Evolutionary conservation across 64 coral and sea anemone genomes (phyloP), one percentile per base, ranked within the genome.

Genomic region (Hydrozoanthus tunicans): DNA sequence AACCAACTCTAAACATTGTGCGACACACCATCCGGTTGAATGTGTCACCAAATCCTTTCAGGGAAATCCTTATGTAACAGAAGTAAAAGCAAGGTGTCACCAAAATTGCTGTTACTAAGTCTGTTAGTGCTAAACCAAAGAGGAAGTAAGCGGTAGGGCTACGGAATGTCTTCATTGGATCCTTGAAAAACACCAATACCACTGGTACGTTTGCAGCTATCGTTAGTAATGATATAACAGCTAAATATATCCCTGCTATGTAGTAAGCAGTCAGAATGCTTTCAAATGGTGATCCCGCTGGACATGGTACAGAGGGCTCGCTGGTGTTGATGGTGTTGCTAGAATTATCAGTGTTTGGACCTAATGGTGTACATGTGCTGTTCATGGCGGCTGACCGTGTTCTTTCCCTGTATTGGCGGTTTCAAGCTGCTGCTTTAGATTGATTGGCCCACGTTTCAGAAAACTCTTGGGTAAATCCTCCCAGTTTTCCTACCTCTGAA

Each of bases 101-200:
- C 52, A 84, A 4, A 3, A 65, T 1, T 17, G 81, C 81, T 23
- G 81, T 84, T 14, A 52, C 6, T 32, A 84, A 5, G 52, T 69
- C 63, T 84, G 64, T 64, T 51, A 66, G 12, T 14, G 81, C 43
- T 15, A 84, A 53, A 17, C 62, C 81, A 6, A 53, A 27, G 53
- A 84, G 81, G 10, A 70, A 84, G 17, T 81, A 79, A 1, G 78
- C 24, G 14, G 78, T 79, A 0, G 78, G 78, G 4, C 54, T 79
- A 58, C 78, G 70, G 3, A 73, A 73, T 9, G 70, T 25, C 24
- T 73, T 73, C 24, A 26, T 79, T 3, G 78, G 78, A 52, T 24
- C 53, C 56, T 60, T 60, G 9, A 79, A 6, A 8, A 56, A 23
- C 10, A 79, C 78, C 3, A 56, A 8, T 8, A 58, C 11, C 56